Evolutionary conservation across 2,797 vertebrate genomes (phyloP).

Genomic region (Gymnopithys bicolor): DNA sequence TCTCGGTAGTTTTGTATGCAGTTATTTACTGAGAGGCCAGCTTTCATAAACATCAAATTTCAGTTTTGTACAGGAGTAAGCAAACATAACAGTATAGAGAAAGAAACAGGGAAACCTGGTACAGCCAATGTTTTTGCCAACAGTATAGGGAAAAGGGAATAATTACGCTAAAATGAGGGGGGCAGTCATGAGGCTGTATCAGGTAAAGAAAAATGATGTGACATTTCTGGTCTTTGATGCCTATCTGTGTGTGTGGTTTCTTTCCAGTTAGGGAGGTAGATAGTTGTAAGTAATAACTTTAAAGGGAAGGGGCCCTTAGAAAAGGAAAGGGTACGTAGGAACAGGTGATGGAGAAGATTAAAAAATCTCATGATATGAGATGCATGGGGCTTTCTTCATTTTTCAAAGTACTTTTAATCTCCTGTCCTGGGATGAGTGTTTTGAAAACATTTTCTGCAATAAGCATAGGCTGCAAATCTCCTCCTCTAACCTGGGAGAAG

Average conservation of each 20-base stretch:
- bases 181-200: background rate
- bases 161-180: background rate
- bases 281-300: background rate
- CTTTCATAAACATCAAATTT: background rate
- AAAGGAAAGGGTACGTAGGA: background rate
- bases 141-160: background rate
- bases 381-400: background rate
- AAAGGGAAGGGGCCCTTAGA: background rate
- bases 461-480: background rate
- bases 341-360: background rate
- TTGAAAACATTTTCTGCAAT: background rate
- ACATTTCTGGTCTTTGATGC: background rate
- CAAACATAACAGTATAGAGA: background rate
- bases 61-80: background rate
- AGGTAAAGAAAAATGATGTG: background rate
- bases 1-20: background rate
- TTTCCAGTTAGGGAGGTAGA: background rate
- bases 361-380: background rate
- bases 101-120: background rate
- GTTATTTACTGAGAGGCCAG: background rate
- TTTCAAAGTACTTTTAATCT: background rate
- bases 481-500: background rate
- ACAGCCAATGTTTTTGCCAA: background rate
- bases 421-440: background rate
- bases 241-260: background rate